Base-by-base conservation (phyloP, 2,113 vertebrate genomes). In the Machaerirhynchus nigripectus region DNA sequence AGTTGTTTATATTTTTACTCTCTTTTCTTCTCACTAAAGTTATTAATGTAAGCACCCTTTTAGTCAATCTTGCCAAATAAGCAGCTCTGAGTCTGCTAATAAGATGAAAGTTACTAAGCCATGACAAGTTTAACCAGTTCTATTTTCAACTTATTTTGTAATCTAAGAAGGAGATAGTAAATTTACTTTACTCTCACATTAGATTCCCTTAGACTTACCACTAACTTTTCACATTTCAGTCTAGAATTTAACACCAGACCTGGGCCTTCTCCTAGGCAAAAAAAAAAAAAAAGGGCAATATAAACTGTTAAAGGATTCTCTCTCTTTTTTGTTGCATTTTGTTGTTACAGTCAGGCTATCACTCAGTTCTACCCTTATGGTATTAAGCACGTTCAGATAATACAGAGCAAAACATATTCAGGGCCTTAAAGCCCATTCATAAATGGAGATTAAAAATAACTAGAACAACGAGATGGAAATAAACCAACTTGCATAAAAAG, bases 111-210 rank as follows among this genome's bases (percentile, higher is more conserved):
- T 44, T 67, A 89, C 33, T 26, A 67, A 89, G 56, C 78, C 74
- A 82, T 26, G 18, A 61, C 60, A 89, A 89, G 27, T 81, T 90
- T 49, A 91, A 84, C 22, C 20, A 78, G 28, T 22, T 37, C 44
- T 42, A 84, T 84, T 87, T 95, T 81, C 53, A 84, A 94, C 61
- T 86, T 75, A 55, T 55, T 94, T 87, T 93, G 73, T 92, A 68
- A 84, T 70, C 55, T 70, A 63, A 84, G 63, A 53, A 93, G 57
- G 46, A 69, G 90, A 57, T 21, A 47, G 44, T 69, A 79, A 90
- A 64, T 87, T 88, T 87, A 78, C 33, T 78, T 77, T 59, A 67
- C 26, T 57, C 30, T 85, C 35, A 59, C 12, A 74, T 24, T 67
- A 84, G 23, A 75, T 57, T 89, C 33, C 30, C 19, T 75, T 55